Evolutionary conservation across 1,140 invertebrate genomes (phyloP).

Genomic region (Limonius californicus): DNA sequence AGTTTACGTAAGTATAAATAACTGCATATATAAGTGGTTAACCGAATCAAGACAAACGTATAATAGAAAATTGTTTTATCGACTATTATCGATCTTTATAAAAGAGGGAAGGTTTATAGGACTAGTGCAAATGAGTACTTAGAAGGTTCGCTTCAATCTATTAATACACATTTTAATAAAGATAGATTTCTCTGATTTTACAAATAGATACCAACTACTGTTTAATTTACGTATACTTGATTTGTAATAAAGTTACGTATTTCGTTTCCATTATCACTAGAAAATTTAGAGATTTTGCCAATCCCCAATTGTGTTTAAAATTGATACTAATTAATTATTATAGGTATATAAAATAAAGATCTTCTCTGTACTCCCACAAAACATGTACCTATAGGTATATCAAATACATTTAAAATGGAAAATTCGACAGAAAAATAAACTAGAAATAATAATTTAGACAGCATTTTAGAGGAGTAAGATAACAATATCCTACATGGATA

Average conservation of each 20-base stretch:
- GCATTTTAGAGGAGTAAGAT: background rate
- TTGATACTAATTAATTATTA: slow-evolving; percentile 29
- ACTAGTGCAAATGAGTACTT: slow-evolving; percentile 10
- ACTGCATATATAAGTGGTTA: slow-evolving; percentile 29
- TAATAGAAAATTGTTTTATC: slow-evolving; percentile 1
- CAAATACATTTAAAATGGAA: background rate
- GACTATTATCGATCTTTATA: background rate
- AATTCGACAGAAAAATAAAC: background rate
- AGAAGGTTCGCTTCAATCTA: background rate
- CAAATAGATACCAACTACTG: slow-evolving; percentile 10
- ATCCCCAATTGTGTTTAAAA: slow-evolving; percentile 24
- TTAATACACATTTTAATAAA: slow-evolving; percentile 11
- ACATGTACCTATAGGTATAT: slow-evolving; percentile 1
- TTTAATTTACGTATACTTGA: slow-evolving; percentile 41
- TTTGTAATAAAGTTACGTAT: slow-evolving; percentile 45
- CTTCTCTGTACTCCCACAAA: slow-evolving; percentile 9
- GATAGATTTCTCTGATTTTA: slow-evolving; percentile 11
- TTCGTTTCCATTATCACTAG: slow-evolving; percentile 40
- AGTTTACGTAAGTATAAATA: slow-evolving; percentile 35
- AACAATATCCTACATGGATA: slow-evolving; percentile 42
- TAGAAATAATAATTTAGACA: no score
- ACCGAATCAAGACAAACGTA: slow-evolving; percentile 28
- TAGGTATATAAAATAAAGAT: slow-evolving; percentile 37
- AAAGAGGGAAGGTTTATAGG: background rate
- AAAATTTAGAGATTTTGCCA: slow-evolving; percentile 21